Conservation (phyloP, 2,888 invertebrate genomes). For the Minunthozetes semirufus region DNA sequence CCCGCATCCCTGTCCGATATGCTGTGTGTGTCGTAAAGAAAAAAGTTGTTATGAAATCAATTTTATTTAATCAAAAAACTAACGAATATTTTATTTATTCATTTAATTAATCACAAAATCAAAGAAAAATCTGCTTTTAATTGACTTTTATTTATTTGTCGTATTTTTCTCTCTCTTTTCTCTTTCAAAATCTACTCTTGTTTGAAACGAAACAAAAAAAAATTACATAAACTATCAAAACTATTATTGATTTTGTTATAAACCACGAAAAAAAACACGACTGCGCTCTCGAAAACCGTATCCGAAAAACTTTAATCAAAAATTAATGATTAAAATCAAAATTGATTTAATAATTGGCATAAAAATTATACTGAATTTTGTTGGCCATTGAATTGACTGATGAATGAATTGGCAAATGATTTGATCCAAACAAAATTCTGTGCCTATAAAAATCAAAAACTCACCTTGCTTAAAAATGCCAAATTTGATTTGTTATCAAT, state of each 20-base stretch:
- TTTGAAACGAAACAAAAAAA: not conserved
- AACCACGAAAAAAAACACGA: slow-evolving; percentile 5
- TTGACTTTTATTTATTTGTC: slow-evolving; percentile 22
- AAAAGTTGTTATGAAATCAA: not conserved
- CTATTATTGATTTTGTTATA: not conserved
- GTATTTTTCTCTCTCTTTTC: slow-evolving; percentile 9
- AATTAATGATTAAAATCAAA: not conserved
- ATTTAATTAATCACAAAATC: no score
- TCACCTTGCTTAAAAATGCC: not conserved
- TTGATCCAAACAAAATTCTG: slow-evolving; percentile 1
- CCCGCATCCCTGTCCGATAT: not conserved
- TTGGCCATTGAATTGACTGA: slow-evolving; percentile 3
- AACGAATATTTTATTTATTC: not conserved
- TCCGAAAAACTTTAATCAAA: not conserved
- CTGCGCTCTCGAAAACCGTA: slow-evolving; percentile 1
- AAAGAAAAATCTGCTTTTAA: not conserved
- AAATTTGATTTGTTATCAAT: not conserved
- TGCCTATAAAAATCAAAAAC: not conserved
- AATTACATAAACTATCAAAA: not conserved
- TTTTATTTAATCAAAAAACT: no score
- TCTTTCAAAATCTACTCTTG: not conserved
- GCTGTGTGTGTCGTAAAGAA: not conserved
- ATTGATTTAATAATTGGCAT: slow-evolving; percentile 8
- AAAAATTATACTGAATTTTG: not conserved
- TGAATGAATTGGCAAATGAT: not conserved